These are phyloP conservation scores for Aspidiotus rigidus DNA, from an alignment of 2,888 invertebrate genomes.

Conservation along the genomic window DNA sequence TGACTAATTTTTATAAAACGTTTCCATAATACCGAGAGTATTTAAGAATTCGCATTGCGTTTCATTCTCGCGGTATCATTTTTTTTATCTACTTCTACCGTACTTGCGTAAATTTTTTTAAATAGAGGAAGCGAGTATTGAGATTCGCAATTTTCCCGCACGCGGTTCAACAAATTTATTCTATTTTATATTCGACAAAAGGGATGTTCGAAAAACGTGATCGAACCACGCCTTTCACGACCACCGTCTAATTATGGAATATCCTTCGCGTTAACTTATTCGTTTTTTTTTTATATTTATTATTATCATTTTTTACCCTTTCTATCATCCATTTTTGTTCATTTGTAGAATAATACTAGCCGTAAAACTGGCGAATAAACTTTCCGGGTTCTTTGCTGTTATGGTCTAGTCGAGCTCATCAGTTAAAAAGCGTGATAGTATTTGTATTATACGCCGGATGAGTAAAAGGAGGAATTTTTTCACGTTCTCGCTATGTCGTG, in stretches of 20 bases:
- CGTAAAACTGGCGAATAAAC: not conserved
- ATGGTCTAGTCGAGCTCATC: not conserved
- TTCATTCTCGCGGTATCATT: too few relatives aligned
- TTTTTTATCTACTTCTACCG: too few relatives aligned
- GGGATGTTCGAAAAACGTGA: constrained; percentile 1
- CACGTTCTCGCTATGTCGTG: not conserved
- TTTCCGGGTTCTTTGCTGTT: not conserved
- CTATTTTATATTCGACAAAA: not conserved
- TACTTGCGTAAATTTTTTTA: too few relatives aligned
- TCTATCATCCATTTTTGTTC: too few relatives aligned
- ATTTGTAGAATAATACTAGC: not conserved
- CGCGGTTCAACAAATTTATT: not conserved
- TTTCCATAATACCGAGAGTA: too few relatives aligned
- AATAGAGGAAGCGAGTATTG: too few relatives aligned
- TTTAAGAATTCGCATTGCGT: too few relatives aligned
- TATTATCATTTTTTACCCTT: too few relatives aligned
- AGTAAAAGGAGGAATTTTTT: constrained; percentile 1
- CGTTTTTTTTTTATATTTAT: not conserved
- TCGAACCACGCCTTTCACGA: not conserved
- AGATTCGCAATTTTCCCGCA: constrained; percentile 1
- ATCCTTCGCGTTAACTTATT: not conserved
- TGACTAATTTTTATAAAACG: too few relatives aligned
- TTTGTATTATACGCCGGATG: not conserved
- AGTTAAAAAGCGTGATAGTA: not conserved
- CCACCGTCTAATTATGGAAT: constrained; percentile 1